Percentiles rank a stretch among this genome's conserved stretches.
These are phyloP conservation scores for Pseudococcus jackbeardsleyi DNA, from an alignment of 2,888 invertebrate genomes.

Conservation along the genomic window DNA sequence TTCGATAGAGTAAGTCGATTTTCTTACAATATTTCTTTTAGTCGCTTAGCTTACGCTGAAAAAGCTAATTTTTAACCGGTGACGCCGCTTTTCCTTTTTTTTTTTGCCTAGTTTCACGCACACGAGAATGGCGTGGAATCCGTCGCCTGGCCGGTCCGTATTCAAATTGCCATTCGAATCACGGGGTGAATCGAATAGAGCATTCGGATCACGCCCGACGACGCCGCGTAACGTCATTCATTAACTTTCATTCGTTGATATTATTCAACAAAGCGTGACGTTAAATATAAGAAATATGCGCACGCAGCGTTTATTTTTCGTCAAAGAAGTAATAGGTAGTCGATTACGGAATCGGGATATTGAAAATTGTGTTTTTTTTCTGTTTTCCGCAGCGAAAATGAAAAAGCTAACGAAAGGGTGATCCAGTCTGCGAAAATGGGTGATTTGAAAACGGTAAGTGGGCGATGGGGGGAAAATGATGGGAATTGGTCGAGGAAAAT, in stretches of 20 bases:
- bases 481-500: background rate
- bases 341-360: background rate
- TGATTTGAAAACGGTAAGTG: slow-evolving; percentile 81
- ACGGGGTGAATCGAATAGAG: background rate
- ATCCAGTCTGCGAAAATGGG: slow-evolving; percentile 87
- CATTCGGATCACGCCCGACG: slow-evolving; percentile 31
- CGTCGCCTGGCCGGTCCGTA: background rate
- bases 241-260: slow-evolving; percentile 40
- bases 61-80: background rate
- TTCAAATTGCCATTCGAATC: background rate
- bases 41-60: background rate
- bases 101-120: background rate
- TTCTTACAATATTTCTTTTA: background rate
- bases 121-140: too few species aligned
- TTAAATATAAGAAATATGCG: slow-evolving; percentile 36
- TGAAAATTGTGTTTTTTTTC: slow-evolving; percentile 25
- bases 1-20: slow-evolving; percentile 45
- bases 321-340: background rate
- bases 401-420: slow-evolving; percentile 85
- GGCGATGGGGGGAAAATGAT: background rate
- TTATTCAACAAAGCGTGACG: slow-evolving; percentile 36
- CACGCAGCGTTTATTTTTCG: background rate
- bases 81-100: slow-evolving; percentile 26
- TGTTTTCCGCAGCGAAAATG: slow-evolving; percentile 77
- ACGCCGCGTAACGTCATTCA: slow-evolving; percentile 20